These are phyloP conservation scores for Pachyuromys duprasi DNA, from an alignment of 2,797 vertebrate species.

Conservation along the genomic window DNA sequence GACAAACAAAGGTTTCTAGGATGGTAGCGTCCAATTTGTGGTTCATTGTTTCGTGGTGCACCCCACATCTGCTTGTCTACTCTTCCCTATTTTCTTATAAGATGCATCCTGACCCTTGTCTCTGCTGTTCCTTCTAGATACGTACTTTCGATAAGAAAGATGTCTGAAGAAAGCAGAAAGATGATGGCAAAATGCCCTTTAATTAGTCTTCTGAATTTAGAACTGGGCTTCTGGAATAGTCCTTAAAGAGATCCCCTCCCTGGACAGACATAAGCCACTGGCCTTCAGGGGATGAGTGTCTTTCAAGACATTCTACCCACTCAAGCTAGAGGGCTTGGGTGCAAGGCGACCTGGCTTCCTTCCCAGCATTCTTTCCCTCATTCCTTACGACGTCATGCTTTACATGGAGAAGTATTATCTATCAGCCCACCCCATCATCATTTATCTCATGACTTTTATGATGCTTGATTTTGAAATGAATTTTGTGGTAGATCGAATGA, in stretches of 20 bases:
- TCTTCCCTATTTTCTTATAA: neutral
- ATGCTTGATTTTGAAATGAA: constrained; percentile 22
- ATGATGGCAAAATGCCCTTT: constrained; percentile 25
- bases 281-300: neutral
- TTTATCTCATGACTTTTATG: constrained; percentile 45
- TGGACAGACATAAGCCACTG: neutral
- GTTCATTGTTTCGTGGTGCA: neutral
- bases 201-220: constrained; percentile 52
- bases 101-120: neutral
- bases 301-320: neutral
- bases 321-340: neutral
- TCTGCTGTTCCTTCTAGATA: constrained; percentile 42
- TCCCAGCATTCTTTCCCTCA: neutral
- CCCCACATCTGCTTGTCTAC: neutral
- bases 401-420: neutral
- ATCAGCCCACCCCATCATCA: neutral
- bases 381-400: neutral
- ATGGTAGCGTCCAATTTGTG: neutral
- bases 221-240: neutral
- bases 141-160: constrained; percentile 3
- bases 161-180: constrained; percentile 60
- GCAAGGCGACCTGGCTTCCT: neutral
- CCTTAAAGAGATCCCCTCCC: neutral
- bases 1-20: constrained; percentile 22
- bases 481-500: neutral